Base-by-base conservation (phyloP, 2,113 vertebrate species). In the Emydocephalus ijimae region DNA sequence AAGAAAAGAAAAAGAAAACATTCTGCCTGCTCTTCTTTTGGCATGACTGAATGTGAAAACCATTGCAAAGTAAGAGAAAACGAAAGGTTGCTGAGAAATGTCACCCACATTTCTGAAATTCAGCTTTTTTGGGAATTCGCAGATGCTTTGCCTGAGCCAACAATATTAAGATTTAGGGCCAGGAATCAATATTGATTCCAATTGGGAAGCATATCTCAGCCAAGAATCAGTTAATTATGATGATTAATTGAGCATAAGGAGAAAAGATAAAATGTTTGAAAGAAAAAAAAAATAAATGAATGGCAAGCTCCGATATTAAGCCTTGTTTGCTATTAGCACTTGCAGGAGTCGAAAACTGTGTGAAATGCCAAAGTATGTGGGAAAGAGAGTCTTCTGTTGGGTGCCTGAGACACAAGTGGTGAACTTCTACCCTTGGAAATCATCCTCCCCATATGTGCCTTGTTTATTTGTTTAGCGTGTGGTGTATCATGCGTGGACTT, bases 1-100 rank as follows among this genome's bases (percentile, higher is more conserved):
- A 50, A 50, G 8, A 96, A 96, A 45, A 45, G 45, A 45, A 45
- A 45, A 45, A 45, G 45, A 45, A 45, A 45, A 45, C 45, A 45
- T 45, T 45, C 54, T 34, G 12, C 10, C 87, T 74, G 52, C 91
- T 1, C 15, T 29, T 43, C 11, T 26, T 43, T 89, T 10, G 12
- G 45, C 29, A n/a, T 34, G 7, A 81, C 7, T 39, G 34, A 81
- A 81, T 2, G 34, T 39, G 6, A 81, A 39, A 45, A 8, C 90
- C 21, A 10, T 20, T 39, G 52, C 34, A 23, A 56, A 34, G 21
- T 39, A 39, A 43, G 21, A 54, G 34, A 3, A 7, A 20, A 69
- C 24, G 52, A n/a, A 87, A 55, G 24, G 7, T 29, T 10, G 7
- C 24, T 7, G 87, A 89, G 91, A 56, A 39, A 55, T 15, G 10